Conservation (phyloP, 2,888 invertebrate species). For the Trissonchulus sp. region DNA sequence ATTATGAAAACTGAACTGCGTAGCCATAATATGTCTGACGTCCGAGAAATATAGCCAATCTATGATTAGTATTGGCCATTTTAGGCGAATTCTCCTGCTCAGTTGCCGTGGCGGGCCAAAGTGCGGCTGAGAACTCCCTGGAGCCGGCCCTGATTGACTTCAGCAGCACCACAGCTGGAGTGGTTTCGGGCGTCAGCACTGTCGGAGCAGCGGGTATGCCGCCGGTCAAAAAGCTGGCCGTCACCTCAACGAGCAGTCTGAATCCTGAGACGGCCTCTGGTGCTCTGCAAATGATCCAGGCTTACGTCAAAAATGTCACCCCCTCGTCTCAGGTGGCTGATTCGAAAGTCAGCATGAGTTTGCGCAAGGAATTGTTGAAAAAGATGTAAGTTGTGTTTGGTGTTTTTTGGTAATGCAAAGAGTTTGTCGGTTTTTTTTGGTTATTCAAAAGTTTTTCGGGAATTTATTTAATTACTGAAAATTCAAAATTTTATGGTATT, state of each 20-base stretch:
- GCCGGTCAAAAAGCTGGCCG: neutral
- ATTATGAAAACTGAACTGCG: too few relatives aligned
- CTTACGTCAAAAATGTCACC: neutral
- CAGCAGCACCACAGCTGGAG: neutral
- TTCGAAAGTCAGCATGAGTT: neutral
- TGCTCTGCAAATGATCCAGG: neutral
- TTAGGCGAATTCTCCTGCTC: slow-evolving; percentile 4
- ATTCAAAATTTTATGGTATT: too few relatives aligned
- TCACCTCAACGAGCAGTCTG: neutral
- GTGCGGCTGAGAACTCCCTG: neutral
- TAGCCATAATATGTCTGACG: too few relatives aligned
- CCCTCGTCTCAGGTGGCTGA: neutral
- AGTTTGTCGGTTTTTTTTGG: neutral
- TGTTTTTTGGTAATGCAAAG: neutral
- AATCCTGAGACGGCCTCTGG: neutral
- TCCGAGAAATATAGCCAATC: too few relatives aligned
- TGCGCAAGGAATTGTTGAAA: neutral
- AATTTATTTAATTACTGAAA: too few relatives aligned
- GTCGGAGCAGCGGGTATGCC: too few relatives aligned
- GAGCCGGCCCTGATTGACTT: neutral
- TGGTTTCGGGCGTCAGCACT: neutral
- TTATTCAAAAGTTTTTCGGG: too few relatives aligned
- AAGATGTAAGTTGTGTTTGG: neutral
- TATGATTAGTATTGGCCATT: neutral
- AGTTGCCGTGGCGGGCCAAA: too few relatives aligned